These are phyloP conservation scores for Pristiophorus japonicus DNA, from an alignment of 2,113 vertebrate species.

Conservation along the genomic window DNA sequence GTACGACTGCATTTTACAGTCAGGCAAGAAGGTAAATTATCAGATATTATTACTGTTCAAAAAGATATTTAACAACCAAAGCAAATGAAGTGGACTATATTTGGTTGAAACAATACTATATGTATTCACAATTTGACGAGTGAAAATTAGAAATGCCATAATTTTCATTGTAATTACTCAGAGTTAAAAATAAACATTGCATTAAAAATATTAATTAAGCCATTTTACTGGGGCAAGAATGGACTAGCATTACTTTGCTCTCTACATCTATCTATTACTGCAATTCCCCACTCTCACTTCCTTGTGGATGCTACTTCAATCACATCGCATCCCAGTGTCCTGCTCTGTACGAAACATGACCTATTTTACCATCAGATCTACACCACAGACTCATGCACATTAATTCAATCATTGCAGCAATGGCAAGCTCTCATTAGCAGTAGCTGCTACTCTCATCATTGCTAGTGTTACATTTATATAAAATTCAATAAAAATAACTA, in stretches of 20 bases:
- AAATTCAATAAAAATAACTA: not conserved
- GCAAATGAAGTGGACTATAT: not conserved
- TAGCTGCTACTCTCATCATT: not conserved
- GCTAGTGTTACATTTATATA: not conserved
- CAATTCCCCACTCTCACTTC: no score
- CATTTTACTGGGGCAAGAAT: not conserved
- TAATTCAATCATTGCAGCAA: not conserved
- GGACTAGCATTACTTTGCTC: not conserved
- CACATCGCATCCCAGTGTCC: not conserved
- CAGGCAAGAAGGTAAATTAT: not conserved
- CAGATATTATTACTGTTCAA: not conserved
- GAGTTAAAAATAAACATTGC: not conserved
- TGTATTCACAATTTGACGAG: not conserved
- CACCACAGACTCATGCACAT: not conserved
- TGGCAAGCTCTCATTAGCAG: not conserved
- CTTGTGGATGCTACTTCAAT: not conserved
- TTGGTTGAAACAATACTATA: not conserved
- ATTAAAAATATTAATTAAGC: not conserved
- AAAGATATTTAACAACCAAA: not conserved
- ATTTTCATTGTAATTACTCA: not conserved
- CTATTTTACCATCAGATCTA: constrained; percentile 13
- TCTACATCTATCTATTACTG: no score
- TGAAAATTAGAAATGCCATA: not conserved
- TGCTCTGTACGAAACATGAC: not conserved
- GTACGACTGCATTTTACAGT: not conserved